A percentile compares a stretch with the other conserved stretches of the same genome.
Evolutionary conservation across 2,797 vertebrate genomes (phyloP).

Genomic region (Etheostoma nigrum): DNA sequence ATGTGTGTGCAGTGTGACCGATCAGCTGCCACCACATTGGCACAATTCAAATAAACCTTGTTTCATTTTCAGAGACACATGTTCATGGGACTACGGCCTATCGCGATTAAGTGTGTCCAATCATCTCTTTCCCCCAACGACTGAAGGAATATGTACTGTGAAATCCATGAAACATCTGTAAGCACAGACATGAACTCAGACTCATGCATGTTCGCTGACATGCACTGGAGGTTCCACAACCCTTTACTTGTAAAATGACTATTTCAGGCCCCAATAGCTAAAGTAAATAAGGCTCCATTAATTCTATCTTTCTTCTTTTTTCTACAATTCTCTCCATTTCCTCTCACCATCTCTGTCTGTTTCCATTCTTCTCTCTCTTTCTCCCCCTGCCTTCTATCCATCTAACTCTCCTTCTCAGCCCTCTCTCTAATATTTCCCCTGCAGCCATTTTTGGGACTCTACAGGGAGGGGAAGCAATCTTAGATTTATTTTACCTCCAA

Average conservation of each 20-base stretch:
- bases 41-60: conserved; percentile 18
- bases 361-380: conserved; percentile 52
- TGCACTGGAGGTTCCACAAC: conserved; percentile 41
- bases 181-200: conserved; percentile 38
- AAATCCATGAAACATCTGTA: conserved; percentile 42
- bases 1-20: conserved; percentile 17
- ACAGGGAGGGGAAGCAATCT: conserved; percentile 83
- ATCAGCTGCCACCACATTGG: conserved; percentile 14
- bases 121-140: conserved; percentile 8
- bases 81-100: conserved; percentile 17
- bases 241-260: conserved; percentile 61
- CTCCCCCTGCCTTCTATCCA: conserved; percentile 59
- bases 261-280: conserved; percentile 67
- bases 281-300: conserved; percentile 74
- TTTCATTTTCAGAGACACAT: conserved; percentile 45
- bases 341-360: conserved; percentile 51
- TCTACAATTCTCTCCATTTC: conserved; percentile 47
- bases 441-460: conserved; percentile 80
- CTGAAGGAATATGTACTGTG: conserved; percentile 27
- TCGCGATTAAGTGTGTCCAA: conserved; percentile 20
- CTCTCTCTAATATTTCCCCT: conserved; percentile 80
- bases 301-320: conserved; percentile 46
- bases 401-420: conserved; percentile 71
- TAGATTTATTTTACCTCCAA: conserved; percentile 84
- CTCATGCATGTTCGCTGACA: conserved; percentile 31